phyloP scores from a whole-genome alignment of 64 coral and sea anemone species.

The Dendrophyllia cribrosa region DNA sequence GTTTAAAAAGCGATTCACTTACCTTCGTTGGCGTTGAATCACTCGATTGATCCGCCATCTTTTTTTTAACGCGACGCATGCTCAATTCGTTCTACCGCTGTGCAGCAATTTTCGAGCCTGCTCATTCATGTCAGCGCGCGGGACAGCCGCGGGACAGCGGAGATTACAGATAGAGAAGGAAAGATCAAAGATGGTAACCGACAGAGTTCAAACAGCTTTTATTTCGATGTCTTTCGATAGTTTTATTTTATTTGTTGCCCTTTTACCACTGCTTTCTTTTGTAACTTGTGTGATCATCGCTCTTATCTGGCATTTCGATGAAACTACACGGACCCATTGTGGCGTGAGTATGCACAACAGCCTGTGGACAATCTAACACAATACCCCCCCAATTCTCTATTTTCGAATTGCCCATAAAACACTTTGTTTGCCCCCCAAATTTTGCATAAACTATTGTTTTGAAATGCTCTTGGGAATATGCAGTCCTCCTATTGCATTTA shows the following conservation, averaged over 20 bases:
- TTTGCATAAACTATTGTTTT: too few relatives aligned
- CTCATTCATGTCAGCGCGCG: neutral
- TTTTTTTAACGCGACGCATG: neutral
- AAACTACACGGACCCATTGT: slow-evolving; percentile 50
- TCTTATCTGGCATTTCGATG: slow-evolving; percentile 39
- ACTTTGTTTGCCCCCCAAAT: too few relatives aligned
- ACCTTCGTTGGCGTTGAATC: too few relatives aligned
- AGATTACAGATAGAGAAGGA: neutral
- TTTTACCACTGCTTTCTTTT: slow-evolving; percentile 27
- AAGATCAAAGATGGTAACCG: neutral
- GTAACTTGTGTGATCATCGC: slow-evolving; percentile 27
- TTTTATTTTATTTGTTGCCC: neutral
- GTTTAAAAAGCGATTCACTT: too few relatives aligned
- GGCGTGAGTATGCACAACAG: neutral
- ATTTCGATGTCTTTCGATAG: neutral
- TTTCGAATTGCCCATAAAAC: neutral
- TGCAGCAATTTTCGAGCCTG: neutral
- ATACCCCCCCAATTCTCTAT: neutral
- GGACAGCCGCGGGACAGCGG: neutral
- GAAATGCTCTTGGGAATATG: too few relatives aligned
- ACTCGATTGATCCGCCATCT: slow-evolving; percentile 18
- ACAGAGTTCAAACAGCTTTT: neutral
- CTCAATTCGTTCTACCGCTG: neutral
- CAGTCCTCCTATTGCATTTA: too few relatives aligned
- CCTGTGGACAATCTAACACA: too few relatives aligned